Percentiles rank a stretch among this genome's conserved stretches.
Conservation (phyloP, 2,113 vertebrate genomes). For the Irena cyanogastra region DNA sequence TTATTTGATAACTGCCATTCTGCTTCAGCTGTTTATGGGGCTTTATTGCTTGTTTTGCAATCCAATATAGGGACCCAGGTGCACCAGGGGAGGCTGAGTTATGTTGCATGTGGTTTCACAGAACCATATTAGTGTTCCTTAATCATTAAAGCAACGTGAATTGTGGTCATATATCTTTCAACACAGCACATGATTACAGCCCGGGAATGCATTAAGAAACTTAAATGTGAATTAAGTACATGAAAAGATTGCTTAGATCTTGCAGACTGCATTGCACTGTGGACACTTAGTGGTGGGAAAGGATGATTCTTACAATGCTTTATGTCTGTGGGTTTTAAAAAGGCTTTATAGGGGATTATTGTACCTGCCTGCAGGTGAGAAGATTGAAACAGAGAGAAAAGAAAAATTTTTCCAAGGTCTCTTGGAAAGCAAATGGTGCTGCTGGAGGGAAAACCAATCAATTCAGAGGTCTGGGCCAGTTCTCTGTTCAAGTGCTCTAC, state of each 20-base stretch:
- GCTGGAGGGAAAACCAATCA: not conserved
- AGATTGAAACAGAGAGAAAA: not conserved
- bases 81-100: not conserved
- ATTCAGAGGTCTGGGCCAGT: not conserved
- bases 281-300: not conserved
- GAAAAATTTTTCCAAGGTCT: not conserved
- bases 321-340: not conserved
- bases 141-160: not conserved
- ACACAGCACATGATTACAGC: not conserved
- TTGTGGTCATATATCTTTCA: not conserved
- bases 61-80: not conserved
- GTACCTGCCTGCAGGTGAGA: not conserved
- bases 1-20: not conserved
- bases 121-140: not conserved
- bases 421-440: not conserved
- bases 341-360: not conserved
- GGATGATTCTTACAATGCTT: not conserved
- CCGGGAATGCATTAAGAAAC: not conserved
- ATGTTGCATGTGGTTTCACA: not conserved
- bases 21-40: not conserved
- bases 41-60: not conserved
- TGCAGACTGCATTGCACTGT: not conserved
- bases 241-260: not conserved
- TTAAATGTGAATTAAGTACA: not conserved
- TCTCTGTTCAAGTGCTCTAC: not conserved